phyloP scores from a whole-genome alignment of 2,888 invertebrate species.

The Eledona agricola region DNA sequence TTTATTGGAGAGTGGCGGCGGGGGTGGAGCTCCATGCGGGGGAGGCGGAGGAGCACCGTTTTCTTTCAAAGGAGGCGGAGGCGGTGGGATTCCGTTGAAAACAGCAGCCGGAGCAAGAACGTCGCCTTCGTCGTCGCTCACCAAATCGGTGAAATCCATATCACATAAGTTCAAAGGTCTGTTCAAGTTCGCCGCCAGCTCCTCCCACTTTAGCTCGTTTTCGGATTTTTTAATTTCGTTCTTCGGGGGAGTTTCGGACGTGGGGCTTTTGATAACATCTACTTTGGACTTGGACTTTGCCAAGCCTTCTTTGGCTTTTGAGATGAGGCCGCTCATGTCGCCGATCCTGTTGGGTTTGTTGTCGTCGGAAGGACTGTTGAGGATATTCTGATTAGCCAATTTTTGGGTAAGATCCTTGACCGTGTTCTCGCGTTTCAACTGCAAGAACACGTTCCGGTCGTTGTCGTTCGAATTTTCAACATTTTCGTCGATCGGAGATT shows the following conservation, averaged over 20 bases:
- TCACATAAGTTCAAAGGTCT: conserved; percentile 88
- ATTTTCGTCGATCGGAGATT: conserved; percentile 67
- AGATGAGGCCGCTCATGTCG: conserved; percentile 89
- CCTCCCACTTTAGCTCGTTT: conserved; percentile 96
- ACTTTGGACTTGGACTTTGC: conserved; percentile 86
- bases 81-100: conserved; percentile 76
- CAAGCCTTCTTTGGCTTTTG: conserved; percentile 87
- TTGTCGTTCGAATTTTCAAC: conserved; percentile 64
- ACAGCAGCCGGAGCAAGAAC: conserved; percentile 69
- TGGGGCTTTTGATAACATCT: conserved; percentile 77
- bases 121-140: conserved; percentile 87
- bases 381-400: conserved; percentile 74
- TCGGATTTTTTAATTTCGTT: conserved; percentile 85
- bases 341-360: conserved; percentile 73
- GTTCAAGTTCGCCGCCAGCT: conserved; percentile 78
- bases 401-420: conserved; percentile 90
- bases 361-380: conserved; percentile 67
- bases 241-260: conserved; percentile 70
- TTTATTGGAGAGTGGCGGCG: conserved; percentile 59
- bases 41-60: conserved; percentile 62
- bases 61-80: conserved; percentile 75
- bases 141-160: conserved; percentile 95
- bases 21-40: conserved; percentile 64
- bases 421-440: conserved; percentile 82
- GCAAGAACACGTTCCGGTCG: conserved; percentile 68